Percentiles rank a stretch among this genome's conserved stretches.
Conservation (phyloP, 2,797 vertebrate genomes). For the Zenarchopterus dispar region DNA sequence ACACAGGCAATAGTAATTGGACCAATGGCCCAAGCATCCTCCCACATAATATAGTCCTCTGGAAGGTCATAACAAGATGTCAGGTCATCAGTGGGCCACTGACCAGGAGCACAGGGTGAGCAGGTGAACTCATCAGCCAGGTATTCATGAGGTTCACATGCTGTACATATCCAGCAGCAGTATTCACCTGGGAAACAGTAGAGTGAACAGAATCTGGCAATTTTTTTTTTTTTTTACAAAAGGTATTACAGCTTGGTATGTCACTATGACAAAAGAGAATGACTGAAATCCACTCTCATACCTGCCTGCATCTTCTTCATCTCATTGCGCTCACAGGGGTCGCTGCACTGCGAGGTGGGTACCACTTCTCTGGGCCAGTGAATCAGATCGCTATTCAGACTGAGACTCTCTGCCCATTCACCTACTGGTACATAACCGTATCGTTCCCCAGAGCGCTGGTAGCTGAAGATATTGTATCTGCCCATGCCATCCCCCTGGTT, state of each 20-base stretch:
- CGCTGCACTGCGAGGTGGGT: slow-evolving; percentile 96
- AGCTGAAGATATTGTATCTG: slow-evolving; percentile 98
- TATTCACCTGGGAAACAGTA: slow-evolving; percentile 84
- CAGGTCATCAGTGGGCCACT: slow-evolving; percentile 93
- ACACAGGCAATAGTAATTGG: slow-evolving; percentile 95
- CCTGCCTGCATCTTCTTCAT: slow-evolving; percentile 99
- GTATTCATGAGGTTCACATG: slow-evolving; percentile 95
- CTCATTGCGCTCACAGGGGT: slow-evolving; percentile 96
- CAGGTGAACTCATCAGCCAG: slow-evolving; percentile 96
- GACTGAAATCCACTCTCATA: slow-evolving; percentile 49
- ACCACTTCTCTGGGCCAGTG: slow-evolving; percentile 89
- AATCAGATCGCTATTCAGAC: slow-evolving; percentile 88
- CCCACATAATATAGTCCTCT: slow-evolving; percentile 98
- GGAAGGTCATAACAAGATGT: slow-evolving; percentile 93
- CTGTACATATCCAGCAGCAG: slow-evolving; percentile 99
- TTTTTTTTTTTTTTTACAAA: slow-evolving; percentile 41
- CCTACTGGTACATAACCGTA: slow-evolving; percentile 93
- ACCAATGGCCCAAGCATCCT: slow-evolving; percentile 97
- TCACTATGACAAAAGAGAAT: slow-evolving; percentile 12
- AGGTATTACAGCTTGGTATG: slow-evolving; percentile 10
- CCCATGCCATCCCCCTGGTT: slow-evolving; percentile 94
- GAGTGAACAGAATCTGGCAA: slow-evolving; percentile 32
- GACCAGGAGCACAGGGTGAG: slow-evolving; percentile 90
- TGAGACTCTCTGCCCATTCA: slow-evolving; percentile 94
- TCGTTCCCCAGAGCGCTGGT: slow-evolving; percentile 85